A percentile compares a stretch with the other conserved stretches of the same genome.
phyloP scores from a whole-genome alignment of 2,797 vertebrate species.

The Sphaeramia orbicularis region DNA sequence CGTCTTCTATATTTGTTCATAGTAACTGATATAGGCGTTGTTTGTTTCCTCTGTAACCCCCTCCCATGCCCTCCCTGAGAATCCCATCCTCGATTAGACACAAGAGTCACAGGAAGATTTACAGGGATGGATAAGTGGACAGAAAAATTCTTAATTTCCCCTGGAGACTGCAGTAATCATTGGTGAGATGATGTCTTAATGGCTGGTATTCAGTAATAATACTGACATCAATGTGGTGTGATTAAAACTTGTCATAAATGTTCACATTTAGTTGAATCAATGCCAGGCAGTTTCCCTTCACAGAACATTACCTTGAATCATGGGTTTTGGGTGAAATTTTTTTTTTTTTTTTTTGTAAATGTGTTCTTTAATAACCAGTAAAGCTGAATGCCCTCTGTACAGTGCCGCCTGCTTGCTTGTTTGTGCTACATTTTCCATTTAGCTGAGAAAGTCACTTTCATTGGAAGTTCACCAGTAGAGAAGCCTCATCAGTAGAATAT shows the following conservation, averaged over 20 bases:
- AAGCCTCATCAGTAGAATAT: slow-evolving; percentile 3
- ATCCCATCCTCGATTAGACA: slow-evolving; percentile 41
- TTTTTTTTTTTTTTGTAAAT: slow-evolving; percentile 20
- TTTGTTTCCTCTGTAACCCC: slow-evolving; percentile 64
- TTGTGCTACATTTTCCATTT: neutral
- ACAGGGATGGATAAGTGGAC: slow-evolving; percentile 46
- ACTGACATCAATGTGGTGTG: slow-evolving; percentile 17
- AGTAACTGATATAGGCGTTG: slow-evolving; percentile 66
- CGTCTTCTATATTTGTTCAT: slow-evolving; percentile 58
- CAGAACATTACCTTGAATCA: neutral
- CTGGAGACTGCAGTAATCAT: slow-evolving; percentile 18
- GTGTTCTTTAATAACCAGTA: neutral
- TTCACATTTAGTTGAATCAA: slow-evolving; percentile 23
- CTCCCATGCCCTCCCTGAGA: slow-evolving; percentile 48
- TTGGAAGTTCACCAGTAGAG: slow-evolving; percentile 7
- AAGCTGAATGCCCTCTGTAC: slow-evolving; percentile 9
- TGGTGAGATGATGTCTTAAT: slow-evolving; percentile 20
- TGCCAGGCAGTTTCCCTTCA: neutral
- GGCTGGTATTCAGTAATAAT: neutral
- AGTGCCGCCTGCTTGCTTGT: neutral
- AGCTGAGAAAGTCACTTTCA: neutral
- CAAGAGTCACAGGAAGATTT: slow-evolving; percentile 39
- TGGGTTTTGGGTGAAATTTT: neutral
- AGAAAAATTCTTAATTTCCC: slow-evolving; percentile 44
- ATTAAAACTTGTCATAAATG: slow-evolving; percentile 15